phyloP scores from a whole-genome alignment of 2,113 vertebrate species.

The Sorex fumeus region DNA sequence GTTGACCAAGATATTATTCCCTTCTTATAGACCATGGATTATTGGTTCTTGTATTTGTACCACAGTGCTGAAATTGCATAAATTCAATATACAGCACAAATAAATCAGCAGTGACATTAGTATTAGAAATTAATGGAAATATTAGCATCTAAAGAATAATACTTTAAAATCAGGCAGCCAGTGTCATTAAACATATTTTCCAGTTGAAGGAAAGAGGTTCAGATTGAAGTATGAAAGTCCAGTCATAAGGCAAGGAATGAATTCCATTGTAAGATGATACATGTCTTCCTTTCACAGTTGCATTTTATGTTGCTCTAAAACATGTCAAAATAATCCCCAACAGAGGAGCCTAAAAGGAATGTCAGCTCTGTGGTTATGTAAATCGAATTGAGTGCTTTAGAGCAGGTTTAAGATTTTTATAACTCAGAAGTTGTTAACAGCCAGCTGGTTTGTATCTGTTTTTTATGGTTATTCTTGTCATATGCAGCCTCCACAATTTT shows the following conservation, averaged over 20 bases:
- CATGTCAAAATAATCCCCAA: slow-evolving; percentile 92
- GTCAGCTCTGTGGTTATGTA: slow-evolving; percentile 93
- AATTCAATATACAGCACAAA: slow-evolving; percentile 25
- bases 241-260: slow-evolving; percentile 87
- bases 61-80: slow-evolving; percentile 63
- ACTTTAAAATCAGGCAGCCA: slow-evolving; percentile 82
- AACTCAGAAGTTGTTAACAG: slow-evolving; percentile 94
- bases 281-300: slow-evolving; percentile 90
- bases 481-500: slow-evolving; percentile 94
- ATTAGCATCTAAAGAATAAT: slow-evolving; percentile 82
- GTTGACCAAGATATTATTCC: slow-evolving; percentile 79
- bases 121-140: slow-evolving; percentile 71
- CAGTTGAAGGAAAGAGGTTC: slow-evolving; percentile 82
- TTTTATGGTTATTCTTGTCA: slow-evolving; percentile 95
- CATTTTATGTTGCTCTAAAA: slow-evolving; percentile 92
- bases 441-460: slow-evolving; percentile 94
- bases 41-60: slow-evolving; percentile 64
- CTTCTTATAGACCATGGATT: slow-evolving; percentile 55
- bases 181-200: slow-evolving; percentile 85
- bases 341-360: slow-evolving; percentile 91
- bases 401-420: slow-evolving; percentile 94
- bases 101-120: slow-evolving; percentile 75
- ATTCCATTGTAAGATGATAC: slow-evolving; percentile 90
- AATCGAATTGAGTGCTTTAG: slow-evolving; percentile 93
- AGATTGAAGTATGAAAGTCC: slow-evolving; percentile 87